Evolutionary conservation across 1,140 invertebrate genomes (phyloP), one percentile per base, ranked within the genome.

Genomic region (Drosophila chauvacae): DNA sequence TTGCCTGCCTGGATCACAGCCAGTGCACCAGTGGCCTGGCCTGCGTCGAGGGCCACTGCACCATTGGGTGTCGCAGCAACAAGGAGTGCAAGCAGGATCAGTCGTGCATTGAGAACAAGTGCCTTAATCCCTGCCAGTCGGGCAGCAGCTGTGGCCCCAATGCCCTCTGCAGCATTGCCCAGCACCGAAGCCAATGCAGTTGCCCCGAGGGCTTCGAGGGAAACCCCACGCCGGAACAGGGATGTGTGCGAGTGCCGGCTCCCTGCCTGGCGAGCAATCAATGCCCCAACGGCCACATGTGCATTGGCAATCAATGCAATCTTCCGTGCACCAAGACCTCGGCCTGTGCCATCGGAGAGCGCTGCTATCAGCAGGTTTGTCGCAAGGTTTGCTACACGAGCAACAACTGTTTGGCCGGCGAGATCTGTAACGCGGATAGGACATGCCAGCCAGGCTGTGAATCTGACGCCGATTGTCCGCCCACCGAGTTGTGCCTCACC

Each of bases 341-440:
- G 6, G 93, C 95, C 48, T 98, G 97, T 91, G 97, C 96, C 1
- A 94, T 96, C 20, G 97, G 97, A 14, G 97, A 98, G 93, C 95
- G 96, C 51, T 98, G 97, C 80, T 94, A 94, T 56, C 95, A 96
- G 62, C 96, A 95, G 70, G 94, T 96, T 33, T 98, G 97, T 77
- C 94, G 95, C 16, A 97, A 97, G 93, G 94, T 98, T 35, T 98
- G 97, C 90, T 97, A 97, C 83, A 95, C 96, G 5, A 97, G 97
- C 85, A 96, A 96, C 80, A 98, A 98, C 83, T 98, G 97, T 77
- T 93, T 97, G 64, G 95, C 96, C 9, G 97, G 97, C 58, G 97
- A 98, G 94, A 95, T 98, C 45, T 98, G 97, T 81, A 95, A 95
- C n/a, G 90, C 93, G 76, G 95, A 96, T 75, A 97, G 97, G 41